A percentile compares a stretch with the other conserved stretches of the same genome.
These are phyloP conservation scores for Lamprologus tigripictilis DNA, from an alignment of 2,113 vertebrate genomes.

Conservation along the genomic window DNA sequence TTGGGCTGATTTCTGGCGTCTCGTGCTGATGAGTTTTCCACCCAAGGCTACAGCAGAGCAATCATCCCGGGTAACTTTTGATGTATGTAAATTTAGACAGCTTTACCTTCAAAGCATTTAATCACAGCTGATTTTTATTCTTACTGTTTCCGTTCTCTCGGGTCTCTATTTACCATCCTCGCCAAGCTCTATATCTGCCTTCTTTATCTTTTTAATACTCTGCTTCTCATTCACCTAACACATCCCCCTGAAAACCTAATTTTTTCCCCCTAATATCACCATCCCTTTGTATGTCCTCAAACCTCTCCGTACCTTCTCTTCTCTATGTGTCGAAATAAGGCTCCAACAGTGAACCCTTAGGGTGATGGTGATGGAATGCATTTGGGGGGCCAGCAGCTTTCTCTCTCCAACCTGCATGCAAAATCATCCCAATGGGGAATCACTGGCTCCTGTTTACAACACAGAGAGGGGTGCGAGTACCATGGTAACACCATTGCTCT, in stretches of 20 bases:
- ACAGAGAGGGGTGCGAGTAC: slow-evolving; percentile 32
- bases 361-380: slow-evolving; percentile 68
- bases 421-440: slow-evolving; percentile 66
- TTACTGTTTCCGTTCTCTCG: background rate
- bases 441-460: slow-evolving; percentile 57
- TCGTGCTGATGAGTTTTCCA: slow-evolving; percentile 1
- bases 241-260: slow-evolving; percentile 4
- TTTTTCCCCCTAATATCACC: background rate
- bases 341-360: slow-evolving; percentile 56
- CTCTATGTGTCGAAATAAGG: slow-evolving; percentile 41
- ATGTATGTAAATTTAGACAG: slow-evolving; percentile 42
- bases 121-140: background rate
- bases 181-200: background rate
- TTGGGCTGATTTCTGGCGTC: slow-evolving; percentile 25
- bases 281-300: slow-evolving; percentile 20
- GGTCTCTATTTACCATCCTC: background rate
- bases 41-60: slow-evolving; percentile 18
- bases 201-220: slow-evolving; percentile 6
- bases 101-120: slow-evolving; percentile 45
- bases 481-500: slow-evolving; percentile 59
- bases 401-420: slow-evolving; percentile 60
- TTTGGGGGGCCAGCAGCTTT: slow-evolving; percentile 58
- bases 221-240: slow-evolving; percentile 16
- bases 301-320: slow-evolving; percentile 16
- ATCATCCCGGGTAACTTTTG: slow-evolving; percentile 19